Evolutionary conservation across 2,888 invertebrate genomes (phyloP), one percentile per base, ranked within the genome.

Genomic region (Parnassius smintheus): DNA sequence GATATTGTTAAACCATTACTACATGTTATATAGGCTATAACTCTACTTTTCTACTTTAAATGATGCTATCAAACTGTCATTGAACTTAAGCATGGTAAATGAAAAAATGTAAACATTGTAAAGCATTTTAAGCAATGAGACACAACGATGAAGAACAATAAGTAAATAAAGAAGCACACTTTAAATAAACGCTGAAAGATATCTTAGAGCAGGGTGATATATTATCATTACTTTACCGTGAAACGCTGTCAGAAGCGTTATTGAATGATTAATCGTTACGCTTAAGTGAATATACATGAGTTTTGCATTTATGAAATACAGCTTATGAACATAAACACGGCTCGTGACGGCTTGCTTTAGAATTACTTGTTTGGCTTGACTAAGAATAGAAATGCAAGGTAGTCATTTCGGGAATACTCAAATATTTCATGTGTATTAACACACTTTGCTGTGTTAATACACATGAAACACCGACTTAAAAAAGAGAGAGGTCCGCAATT

Each of bases 251-350:
- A 58, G 57, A 53, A 42, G 61, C 52, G 53, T 58, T 62, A 62
- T 62, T 53, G 58, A 54, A 58, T 62, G 62, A 62, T 62, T 58
- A 58, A 62, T 58, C 49, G 57, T 45, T 54, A 48, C 54, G 42
- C 54, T 54, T 58, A 49, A 54, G 57, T 62, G 58, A 62, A 62
- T 58, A 58, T 58, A 62, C 62, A 62, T 45, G 58, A 54, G 49
- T 58, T 58, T 54, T 57, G 61, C 62, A 62, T 58, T 58, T 57
- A 49, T 62, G 57, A 49, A 57, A 52, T 58, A 54, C 44, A 25
- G 62, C 57, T 62, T 49, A 12, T 18, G 53, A 57, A 54, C 46
- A 41, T 50, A 8, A 53, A 52, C 22, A 22, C 48, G 48, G 54
- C 42, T 54, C 22, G 53, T 41, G 48, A 41, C 46, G 52, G 18